A percentile compares a stretch with the other conserved stretches of the same genome.
phyloP scores from a whole-genome alignment of 2,113 vertebrate genomes.

The Aptenodytes patagonicus region DNA sequence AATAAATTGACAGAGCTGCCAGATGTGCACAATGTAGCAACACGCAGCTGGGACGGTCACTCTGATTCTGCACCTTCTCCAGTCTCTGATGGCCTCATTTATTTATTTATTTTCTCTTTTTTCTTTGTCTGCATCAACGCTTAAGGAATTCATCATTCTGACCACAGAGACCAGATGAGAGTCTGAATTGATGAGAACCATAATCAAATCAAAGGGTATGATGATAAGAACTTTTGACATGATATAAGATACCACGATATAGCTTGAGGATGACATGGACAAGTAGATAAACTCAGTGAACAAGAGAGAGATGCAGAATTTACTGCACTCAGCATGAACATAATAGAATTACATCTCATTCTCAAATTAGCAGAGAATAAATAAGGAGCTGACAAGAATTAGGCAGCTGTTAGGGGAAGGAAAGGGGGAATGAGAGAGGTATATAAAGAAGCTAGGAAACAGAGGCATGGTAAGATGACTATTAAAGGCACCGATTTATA shows the following conservation, averaged over 20 bases:
- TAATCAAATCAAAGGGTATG: neutral
- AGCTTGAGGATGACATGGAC: neutral
- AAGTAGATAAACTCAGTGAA: neutral
- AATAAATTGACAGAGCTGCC: neutral
- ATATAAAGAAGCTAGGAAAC: neutral
- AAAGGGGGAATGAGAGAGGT: neutral
- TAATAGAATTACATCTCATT: neutral
- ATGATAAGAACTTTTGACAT: neutral
- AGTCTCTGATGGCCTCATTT: neutral
- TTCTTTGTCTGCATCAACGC: accelerated
- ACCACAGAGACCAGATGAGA: neutral
- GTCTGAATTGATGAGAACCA: neutral
- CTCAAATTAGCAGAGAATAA: neutral
- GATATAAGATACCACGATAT: neutral
- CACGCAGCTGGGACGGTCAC: neutral
- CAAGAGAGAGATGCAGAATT: neutral
- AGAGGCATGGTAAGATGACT: neutral
- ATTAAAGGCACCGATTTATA: neutral
- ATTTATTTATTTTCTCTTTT: neutral
- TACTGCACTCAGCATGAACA: neutral
- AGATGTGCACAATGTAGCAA: neutral
- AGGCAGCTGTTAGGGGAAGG: neutral
- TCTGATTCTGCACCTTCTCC: neutral
- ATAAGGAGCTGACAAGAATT: neutral
- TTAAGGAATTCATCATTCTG: neutral